phyloP scores from a whole-genome alignment of 2,113 vertebrate genomes.

The Athene cunicularia region DNA sequence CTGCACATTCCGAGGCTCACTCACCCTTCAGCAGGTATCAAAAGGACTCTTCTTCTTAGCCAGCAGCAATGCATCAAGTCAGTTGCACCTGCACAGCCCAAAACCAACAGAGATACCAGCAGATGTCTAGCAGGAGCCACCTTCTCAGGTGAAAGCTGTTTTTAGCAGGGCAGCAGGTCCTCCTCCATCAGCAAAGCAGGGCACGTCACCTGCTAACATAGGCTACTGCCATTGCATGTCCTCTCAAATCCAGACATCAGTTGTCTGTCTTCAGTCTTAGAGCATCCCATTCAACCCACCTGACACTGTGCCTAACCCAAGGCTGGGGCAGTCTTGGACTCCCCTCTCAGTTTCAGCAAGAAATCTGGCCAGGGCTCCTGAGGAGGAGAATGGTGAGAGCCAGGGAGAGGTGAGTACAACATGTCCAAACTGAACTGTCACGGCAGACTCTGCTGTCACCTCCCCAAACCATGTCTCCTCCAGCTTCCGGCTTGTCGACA shows the following conservation, averaged over 20 bases:
- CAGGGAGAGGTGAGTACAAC: neutral
- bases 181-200: neutral
- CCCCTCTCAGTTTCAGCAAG: neutral
- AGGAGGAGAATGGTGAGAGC: neutral
- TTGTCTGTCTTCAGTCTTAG: neutral
- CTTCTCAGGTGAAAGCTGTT: neutral
- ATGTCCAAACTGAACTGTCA: neutral
- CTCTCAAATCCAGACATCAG: neutral
- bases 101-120: neutral
- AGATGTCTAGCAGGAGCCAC: neutral
- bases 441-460: neutral
- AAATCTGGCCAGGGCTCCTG: neutral
- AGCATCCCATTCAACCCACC: neutral
- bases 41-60: neutral
- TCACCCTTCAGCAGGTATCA: neutral
- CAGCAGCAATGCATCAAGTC: neutral
- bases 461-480: neutral
- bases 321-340: neutral
- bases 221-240: neutral
- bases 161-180: neutral
- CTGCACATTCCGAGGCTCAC: neutral
- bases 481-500: neutral
- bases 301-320: rapidly evolving
- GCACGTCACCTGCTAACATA: neutral
- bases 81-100: neutral